Evolutionary conservation across 2,797 vertebrate species (phyloP).

Genomic region (Sternotherus odoratus): DNA sequence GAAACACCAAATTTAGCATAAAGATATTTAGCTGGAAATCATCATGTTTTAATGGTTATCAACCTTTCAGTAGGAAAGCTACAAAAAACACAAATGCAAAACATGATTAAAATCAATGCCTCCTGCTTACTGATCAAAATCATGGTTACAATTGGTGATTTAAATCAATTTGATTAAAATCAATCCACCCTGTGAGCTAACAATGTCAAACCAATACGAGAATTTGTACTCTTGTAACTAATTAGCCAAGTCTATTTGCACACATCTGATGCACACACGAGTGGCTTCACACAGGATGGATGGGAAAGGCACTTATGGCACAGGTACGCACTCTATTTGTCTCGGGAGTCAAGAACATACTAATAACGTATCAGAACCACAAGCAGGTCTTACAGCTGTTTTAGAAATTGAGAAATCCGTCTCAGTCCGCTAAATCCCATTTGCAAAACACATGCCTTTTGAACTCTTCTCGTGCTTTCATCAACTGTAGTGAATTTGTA

Average conservation of each 20-base stretch:
- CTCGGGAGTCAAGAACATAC: not conserved
- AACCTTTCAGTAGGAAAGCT: not conserved
- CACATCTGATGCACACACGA: not conserved
- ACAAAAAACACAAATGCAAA: not conserved
- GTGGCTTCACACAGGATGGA: not conserved
- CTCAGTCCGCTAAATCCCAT: not conserved
- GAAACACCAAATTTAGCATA: not conserved
- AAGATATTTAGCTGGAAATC: not conserved
- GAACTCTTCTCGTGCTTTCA: not conserved
- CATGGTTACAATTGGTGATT: not conserved
- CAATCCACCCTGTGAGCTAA: not conserved
- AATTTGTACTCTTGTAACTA: rapidly evolving
- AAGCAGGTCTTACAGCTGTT: not conserved
- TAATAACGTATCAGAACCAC: not conserved
- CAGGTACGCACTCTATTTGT: not conserved
- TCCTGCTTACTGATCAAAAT: not conserved
- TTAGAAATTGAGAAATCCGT: not conserved
- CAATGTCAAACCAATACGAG: rapidly evolving
- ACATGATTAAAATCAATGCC: not conserved
- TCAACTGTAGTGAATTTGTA: rapidly evolving
- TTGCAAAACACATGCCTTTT: not conserved
- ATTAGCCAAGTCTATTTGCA: rapidly evolving
- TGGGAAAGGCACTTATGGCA: not conserved
- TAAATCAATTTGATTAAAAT: not conserved
- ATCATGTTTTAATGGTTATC: not conserved